These are phyloP conservation scores for Semnornis frantzii DNA, from an alignment of 2,113 vertebrate species.

Conservation along the genomic window DNA sequence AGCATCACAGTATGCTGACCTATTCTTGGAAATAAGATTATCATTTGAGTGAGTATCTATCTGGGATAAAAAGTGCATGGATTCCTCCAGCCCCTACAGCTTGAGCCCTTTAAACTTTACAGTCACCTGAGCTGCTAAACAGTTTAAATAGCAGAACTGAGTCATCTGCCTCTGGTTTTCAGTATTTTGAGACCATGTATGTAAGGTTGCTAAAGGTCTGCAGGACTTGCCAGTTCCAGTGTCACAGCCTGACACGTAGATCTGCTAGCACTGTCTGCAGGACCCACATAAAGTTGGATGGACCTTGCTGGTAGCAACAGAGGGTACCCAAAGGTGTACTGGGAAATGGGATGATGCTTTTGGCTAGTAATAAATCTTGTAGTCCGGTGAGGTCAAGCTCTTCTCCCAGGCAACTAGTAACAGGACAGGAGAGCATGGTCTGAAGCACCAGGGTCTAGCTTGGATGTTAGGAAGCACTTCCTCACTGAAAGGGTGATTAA, in stretches of 20 bases:
- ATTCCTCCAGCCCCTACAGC: not conserved
- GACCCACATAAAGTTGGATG: not conserved
- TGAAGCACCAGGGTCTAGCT: too few species aligned
- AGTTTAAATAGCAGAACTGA: not conserved
- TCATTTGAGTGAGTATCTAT: not conserved
- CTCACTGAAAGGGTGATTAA: too few species aligned
- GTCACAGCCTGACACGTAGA: fast-evolving
- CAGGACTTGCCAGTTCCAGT: not conserved
- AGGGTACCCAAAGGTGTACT: not conserved
- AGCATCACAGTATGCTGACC: not conserved
- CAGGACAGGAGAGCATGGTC: too few species aligned
- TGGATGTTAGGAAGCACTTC: too few species aligned
- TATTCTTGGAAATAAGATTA: not conserved
- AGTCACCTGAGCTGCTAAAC: not conserved
- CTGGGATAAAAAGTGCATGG: not conserved
- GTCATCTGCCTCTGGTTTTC: not conserved
- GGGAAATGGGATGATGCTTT: not conserved
- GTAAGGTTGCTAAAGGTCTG: not conserved
- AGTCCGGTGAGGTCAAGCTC: too few species aligned
- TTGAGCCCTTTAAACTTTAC: not conserved
- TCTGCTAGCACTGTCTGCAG: not conserved
- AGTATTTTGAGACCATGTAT: not conserved
- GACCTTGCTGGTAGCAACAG: not conserved
- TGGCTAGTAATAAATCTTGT: not conserved
- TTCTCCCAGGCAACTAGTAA: too few species aligned